Base-by-base conservation (phyloP, 2,113 vertebrate genomes). In the Pachypanchax playfairii region DNA sequence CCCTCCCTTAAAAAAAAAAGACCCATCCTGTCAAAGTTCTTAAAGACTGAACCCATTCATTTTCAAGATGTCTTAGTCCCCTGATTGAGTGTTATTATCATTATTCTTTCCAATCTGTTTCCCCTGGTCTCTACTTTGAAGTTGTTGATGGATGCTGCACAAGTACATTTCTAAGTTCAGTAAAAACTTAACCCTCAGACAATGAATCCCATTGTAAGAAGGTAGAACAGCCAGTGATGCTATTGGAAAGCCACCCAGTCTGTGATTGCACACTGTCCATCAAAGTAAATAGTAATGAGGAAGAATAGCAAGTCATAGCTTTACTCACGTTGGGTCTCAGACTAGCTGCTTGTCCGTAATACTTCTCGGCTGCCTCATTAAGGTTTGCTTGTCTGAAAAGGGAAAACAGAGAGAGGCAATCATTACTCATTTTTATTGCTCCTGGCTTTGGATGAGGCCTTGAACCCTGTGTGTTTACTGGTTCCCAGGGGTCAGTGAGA, bases 261-360 rank as follows among this genome's bases (percentile, higher is more conserved):
- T 48, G 66, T 81, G 70, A 64, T 65, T 25, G 4, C 14, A 57
- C 22, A 49, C 57, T 0, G 0, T 75, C 66, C 35, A 72, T 82
- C 51, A 77, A 4, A 43, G 63, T 66, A 71, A 87, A 61, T 28
- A 74, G 78, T 29, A 42, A 70, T 24, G 33, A 41, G 49, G 50
- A 66, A 38, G 57, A 59, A 75, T 75, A 70, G 65, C 36, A 17
- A 14, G 60, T 51, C 13, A 20, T 17, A 55, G 58, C 79, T 42
- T 50, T 90, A 98, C 97, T 98, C 92, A 99, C 97, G 47, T 96
- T 93, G 62, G 96, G 95, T 91, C 96, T 94, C 77, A 99, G 89
- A 68, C 79, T 93, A 11, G 96, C 96, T 55, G 97, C 96, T 89
- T 94, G 92, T 88, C 94, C 91, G 25, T 99, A 99, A 83, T 96